Conservation (phyloP, 2,113 vertebrate species). For the Notarius lentiginosus region DNA sequence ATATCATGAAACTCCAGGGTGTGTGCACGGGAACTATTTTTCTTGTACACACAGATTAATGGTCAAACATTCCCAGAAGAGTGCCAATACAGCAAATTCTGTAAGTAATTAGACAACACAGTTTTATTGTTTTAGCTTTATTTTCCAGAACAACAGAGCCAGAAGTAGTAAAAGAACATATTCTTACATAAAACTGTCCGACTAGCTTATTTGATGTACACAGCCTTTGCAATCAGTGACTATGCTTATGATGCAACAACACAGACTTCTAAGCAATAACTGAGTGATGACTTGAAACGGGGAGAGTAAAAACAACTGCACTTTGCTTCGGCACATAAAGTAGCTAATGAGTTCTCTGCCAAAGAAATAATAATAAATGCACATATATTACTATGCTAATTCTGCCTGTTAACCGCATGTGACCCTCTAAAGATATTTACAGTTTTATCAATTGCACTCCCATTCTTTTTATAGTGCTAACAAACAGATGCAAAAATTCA, state of each 20-base stretch:
- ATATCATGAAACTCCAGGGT: not conserved
- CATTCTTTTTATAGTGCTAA: not conserved
- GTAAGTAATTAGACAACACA: not conserved
- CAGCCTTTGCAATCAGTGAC: not conserved
- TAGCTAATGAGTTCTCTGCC: not conserved
- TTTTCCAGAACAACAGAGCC: not conserved
- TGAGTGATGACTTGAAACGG: not conserved
- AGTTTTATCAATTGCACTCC: not conserved
- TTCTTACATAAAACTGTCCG: not conserved
- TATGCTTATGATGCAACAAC: conserved; percentile 1
- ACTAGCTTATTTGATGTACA: not conserved
- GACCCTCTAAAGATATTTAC: not conserved
- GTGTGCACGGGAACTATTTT: conserved; percentile 2
- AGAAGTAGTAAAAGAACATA: conserved; percentile 6
- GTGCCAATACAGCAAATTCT: not conserved
- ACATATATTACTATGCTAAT: not conserved
- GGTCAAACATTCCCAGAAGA: not conserved
- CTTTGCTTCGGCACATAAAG: not conserved
- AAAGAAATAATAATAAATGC: not conserved
- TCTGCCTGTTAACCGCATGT: not conserved
- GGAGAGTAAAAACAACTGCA: not conserved
- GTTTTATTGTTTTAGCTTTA: not conserved
- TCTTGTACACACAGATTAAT: not conserved
- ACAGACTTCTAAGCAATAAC: conserved; percentile 8
- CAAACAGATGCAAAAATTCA: not conserved